phyloP scores from a whole-genome alignment of 2,888 invertebrate genomes.

The Buathra laborator region DNA sequence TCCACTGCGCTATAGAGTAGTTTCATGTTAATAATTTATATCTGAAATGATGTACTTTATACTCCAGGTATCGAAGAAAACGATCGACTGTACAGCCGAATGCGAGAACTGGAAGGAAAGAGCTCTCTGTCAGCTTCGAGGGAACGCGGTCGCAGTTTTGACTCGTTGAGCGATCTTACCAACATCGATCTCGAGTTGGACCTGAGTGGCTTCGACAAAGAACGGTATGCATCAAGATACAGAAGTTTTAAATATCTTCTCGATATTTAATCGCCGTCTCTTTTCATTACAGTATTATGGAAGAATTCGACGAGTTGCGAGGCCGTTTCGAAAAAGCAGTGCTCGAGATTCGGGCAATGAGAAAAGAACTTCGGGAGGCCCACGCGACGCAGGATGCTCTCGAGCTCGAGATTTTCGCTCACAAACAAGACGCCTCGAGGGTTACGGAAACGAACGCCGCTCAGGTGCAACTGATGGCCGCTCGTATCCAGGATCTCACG shows the following conservation, averaged over 20 bases:
- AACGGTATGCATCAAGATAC: constrained; percentile 81
- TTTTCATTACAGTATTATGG: constrained; percentile 87
- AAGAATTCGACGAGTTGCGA: constrained; percentile 92
- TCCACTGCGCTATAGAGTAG: background rate
- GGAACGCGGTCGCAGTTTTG: constrained; percentile 89
- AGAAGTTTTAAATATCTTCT: background rate
- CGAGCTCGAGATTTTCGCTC: constrained; percentile 91
- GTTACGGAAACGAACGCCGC: constrained; percentile 89
- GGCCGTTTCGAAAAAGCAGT: constrained; percentile 93
- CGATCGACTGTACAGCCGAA: constrained; percentile 90
- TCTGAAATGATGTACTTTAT: constrained; percentile 15
- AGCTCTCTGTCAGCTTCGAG: constrained; percentile 86
- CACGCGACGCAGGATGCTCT: constrained; percentile 93
- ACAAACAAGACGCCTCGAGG: constrained; percentile 90
- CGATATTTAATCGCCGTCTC: background rate
- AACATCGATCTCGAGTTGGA: constrained; percentile 92
- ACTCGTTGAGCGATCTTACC: constrained; percentile 93
- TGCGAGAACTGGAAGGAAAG: constrained; percentile 91
- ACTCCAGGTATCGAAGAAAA: constrained; percentile 90
- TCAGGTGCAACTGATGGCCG: constrained; percentile 93
- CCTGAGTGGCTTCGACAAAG: constrained; percentile 90
- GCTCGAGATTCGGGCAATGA: constrained; percentile 93
- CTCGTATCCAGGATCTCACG: constrained; percentile 93
- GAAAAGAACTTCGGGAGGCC: constrained; percentile 92
- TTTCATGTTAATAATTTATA: constrained; percentile 22